A percentile compares a stretch with the other conserved stretches of the same genome.
These are phyloP conservation scores for Calameuta pallipes DNA, from an alignment of 2,888 invertebrate species.

Conservation along the genomic window DNA sequence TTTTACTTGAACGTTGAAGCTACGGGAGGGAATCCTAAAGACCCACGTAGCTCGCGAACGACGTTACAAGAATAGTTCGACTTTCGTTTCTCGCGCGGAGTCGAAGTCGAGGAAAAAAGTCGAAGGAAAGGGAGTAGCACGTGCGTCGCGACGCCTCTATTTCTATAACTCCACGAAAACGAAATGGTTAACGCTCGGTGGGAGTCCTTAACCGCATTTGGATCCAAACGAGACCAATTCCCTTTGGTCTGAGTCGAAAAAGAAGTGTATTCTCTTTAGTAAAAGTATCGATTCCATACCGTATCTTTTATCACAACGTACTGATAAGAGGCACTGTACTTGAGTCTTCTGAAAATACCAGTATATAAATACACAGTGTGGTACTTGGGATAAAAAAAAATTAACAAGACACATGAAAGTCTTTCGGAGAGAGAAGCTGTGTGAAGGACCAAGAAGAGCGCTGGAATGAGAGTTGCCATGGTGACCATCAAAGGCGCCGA, in stretches of 20 bases:
- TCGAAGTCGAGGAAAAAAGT: background rate
- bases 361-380: background rate
- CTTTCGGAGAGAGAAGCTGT: constrained; percentile 24
- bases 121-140: constrained; percentile 10
- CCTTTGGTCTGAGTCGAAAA: background rate
- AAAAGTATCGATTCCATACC: background rate
- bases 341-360: background rate
- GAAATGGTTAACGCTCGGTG: background rate
- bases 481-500: constrained; percentile 59
- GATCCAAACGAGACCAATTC: background rate
- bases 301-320: background rate
- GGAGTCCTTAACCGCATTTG: background rate
- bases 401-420: background rate
- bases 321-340: background rate
- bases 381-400: background rate
- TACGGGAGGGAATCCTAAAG: background rate
- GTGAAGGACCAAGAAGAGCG: constrained; percentile 17
- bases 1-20: background rate
- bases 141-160: constrained; percentile 14
- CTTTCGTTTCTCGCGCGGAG: background rate
- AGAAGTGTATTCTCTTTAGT: background rate
- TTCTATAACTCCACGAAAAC: background rate
- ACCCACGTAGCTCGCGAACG: background rate
- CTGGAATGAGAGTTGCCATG: constrained; percentile 45
- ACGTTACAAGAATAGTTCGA: background rate